Evolutionary conservation across 2,113 vertebrate genomes (phyloP).

Genomic region (Callipepla californica): DNA sequence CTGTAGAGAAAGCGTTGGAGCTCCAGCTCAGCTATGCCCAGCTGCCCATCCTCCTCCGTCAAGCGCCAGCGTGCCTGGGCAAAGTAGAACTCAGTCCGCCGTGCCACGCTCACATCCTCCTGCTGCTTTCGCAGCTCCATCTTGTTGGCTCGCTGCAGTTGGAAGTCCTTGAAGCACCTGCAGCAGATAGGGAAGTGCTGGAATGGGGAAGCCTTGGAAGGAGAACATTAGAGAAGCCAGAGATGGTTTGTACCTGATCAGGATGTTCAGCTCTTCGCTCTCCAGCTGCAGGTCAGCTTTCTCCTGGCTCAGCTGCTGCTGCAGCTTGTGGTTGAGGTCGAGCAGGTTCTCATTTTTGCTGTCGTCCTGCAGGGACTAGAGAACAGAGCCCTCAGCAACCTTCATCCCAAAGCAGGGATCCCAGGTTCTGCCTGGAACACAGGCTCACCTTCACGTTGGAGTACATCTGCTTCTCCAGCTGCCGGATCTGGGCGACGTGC

Average conservation of each 20-base stretch:
- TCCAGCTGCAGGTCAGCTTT: constrained; percentile 95
- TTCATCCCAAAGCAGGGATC: accelerated
- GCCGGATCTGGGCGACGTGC: constrained; percentile 93
- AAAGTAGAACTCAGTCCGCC: constrained; percentile 95
- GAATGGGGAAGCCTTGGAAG: neutral
- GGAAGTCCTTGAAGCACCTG: constrained; percentile 98
- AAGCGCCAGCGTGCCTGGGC: constrained; percentile 97
- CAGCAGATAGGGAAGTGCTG: neutral
- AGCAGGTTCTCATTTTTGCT: constrained; percentile 85
- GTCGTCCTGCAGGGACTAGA: constrained; percentile 91
- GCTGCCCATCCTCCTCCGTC: constrained; percentile 96
- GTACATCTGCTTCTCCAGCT: constrained; percentile 97
- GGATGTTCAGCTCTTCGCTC: constrained; percentile 97
- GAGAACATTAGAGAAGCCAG: neutral
- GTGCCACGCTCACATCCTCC: constrained; percentile 93
- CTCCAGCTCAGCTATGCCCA: constrained; percentile 97
- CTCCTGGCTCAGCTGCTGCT: constrained; percentile 95
- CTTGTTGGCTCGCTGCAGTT: constrained; percentile 95
- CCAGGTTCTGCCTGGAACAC: neutral
- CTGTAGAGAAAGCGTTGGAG: constrained; percentile 98
- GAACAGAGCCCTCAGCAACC: constrained; percentile 1
- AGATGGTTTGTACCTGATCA: constrained; percentile 86
- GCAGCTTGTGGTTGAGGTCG: constrained; percentile 89
- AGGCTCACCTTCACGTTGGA: constrained; percentile 89
- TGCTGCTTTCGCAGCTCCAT: constrained; percentile 95